Evolutionary conservation across 2,797 vertebrate genomes (phyloP).

Genomic region (Helarctos malayanus): DNA sequence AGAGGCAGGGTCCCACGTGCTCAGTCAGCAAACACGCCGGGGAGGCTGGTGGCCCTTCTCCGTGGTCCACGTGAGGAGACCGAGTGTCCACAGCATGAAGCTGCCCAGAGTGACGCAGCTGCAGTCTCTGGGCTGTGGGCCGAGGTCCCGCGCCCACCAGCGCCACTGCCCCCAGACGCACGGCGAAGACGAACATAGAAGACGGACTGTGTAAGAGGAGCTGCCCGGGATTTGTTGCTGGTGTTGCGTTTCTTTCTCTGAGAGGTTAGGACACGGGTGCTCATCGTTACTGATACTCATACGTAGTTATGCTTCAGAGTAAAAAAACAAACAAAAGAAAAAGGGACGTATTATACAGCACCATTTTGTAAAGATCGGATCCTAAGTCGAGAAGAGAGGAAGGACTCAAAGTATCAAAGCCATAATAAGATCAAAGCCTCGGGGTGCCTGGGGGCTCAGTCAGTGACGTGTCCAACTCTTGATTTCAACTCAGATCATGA

Average conservation of each 20-base stretch:
- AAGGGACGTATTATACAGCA: background rate
- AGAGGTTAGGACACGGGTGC: background rate
- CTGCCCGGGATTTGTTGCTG: background rate
- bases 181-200: background rate
- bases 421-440: background rate
- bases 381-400: background rate
- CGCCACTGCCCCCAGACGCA: background rate
- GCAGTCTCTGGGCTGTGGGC: background rate
- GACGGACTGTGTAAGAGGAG: background rate
- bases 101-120: background rate
- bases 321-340: background rate
- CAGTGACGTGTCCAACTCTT: background rate
- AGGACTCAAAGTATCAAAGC: background rate
- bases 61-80: background rate
- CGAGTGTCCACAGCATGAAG: background rate
- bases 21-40: background rate
- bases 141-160: background rate
- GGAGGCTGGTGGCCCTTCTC: background rate
- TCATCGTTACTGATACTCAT: background rate
- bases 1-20: background rate
- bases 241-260: background rate
- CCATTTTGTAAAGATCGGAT: background rate
- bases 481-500: background rate
- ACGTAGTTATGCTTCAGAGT: background rate
- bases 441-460: background rate